Percentiles rank a stretch among this genome's conserved stretches.
phyloP scores from a whole-genome alignment of 2,113 vertebrate species.

The Callipepla squamata region DNA sequence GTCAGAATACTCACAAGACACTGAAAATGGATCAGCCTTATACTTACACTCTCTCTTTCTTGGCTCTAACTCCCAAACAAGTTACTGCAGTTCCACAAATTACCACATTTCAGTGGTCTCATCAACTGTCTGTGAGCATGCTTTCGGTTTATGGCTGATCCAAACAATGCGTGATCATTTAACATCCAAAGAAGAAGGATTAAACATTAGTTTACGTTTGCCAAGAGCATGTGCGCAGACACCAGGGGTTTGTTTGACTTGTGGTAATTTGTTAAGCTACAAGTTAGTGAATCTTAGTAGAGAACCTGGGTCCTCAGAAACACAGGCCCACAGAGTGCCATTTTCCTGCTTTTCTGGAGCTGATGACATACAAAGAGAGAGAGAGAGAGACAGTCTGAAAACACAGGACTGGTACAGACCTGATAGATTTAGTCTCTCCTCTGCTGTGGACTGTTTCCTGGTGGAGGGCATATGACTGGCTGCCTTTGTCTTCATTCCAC shows the following conservation, averaged over 20 bases:
- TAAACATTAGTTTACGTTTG: neutral
- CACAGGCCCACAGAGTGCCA: fast-evolving
- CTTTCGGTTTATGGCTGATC: neutral
- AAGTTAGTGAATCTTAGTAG: neutral
- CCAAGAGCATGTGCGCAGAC: fast-evolving
- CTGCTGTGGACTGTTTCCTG: neutral
- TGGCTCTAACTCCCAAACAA: neutral
- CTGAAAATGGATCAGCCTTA: neutral
- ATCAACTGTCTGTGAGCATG: fast-evolving
- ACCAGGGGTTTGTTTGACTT: fast-evolving
- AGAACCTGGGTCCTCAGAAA: neutral
- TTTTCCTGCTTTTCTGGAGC: neutral
- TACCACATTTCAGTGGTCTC: neutral
- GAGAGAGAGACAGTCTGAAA: neutral
- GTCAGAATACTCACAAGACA: neutral
- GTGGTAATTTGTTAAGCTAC: neutral
- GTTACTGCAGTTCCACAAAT: neutral
- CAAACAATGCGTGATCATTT: neutral
- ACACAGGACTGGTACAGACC: neutral
- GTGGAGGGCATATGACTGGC: neutral
- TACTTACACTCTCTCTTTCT: fast-evolving
- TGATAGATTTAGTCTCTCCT: neutral
- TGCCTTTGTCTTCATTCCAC: neutral
- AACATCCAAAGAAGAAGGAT: neutral
- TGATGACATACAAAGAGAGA: fast-evolving